Conservation (phyloP, 1,140 invertebrate genomes). For the Cataglyphis hispanica region DNA sequence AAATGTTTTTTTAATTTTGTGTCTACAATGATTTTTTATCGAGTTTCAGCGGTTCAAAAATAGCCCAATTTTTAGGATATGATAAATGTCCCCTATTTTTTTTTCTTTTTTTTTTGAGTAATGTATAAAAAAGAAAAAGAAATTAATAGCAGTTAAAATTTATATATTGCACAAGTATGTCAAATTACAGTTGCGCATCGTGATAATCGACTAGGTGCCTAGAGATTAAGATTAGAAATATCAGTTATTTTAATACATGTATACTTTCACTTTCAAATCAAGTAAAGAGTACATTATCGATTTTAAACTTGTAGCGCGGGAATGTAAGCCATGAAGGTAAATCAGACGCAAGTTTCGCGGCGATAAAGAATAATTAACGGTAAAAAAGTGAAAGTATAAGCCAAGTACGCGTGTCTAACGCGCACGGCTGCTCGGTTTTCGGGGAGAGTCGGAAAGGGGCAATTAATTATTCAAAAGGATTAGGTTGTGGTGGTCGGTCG, state of each 20-base stretch:
- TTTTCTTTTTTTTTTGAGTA: no score
- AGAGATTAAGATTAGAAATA: neutral
- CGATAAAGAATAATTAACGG: conserved; percentile 41
- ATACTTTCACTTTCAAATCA: conserved; percentile 12
- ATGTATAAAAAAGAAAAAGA: neutral
- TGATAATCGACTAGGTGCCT: neutral
- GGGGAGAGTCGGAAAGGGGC: neutral
- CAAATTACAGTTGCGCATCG: no score
- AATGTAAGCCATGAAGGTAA: conserved; percentile 31
- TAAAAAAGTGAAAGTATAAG: conserved; percentile 51
- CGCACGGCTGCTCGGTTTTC: neutral
- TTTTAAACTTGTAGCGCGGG: neutral
- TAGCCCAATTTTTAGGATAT: no score
- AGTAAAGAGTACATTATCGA: conserved; percentile 26
- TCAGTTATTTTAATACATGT: neutral
- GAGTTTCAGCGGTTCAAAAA: no score
- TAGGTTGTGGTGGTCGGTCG: conserved; percentile 29
- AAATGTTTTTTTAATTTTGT: no score
- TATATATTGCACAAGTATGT: neutral
- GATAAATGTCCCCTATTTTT: no score
- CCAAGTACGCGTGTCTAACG: conserved; percentile 12
- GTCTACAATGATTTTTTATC: no score
- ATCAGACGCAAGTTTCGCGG: conserved; percentile 20
- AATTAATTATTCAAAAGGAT: conserved; percentile 53
- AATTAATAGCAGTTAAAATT: neutral